Percentiles rank a stretch among this genome's conserved stretches.
Evolutionary conservation across 2,888 invertebrate genomes (phyloP).

Genomic region (Gandaritis pyraliata): DNA sequence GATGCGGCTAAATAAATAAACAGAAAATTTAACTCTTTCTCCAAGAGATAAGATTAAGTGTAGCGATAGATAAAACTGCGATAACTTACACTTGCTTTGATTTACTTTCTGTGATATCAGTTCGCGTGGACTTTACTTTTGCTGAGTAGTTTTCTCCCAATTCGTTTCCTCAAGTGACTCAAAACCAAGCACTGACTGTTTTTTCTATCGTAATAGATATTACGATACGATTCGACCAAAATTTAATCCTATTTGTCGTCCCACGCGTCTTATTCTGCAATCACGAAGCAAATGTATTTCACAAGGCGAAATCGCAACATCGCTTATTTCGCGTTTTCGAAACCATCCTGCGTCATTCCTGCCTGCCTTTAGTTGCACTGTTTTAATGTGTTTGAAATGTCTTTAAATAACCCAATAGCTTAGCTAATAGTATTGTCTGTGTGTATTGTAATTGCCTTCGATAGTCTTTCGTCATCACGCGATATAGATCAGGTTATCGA

Average conservation of each 20-base stretch:
- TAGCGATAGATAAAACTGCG: conserved; percentile 55
- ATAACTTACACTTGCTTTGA: conserved; percentile 22
- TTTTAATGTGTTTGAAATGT: conserved; percentile 32
- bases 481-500: conserved; percentile 27
- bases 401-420: conserved; percentile 28
- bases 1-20: conserved; percentile 66
- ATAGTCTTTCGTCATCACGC: conserved; percentile 30
- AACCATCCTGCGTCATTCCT: conserved; percentile 80
- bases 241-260: conserved; percentile 79
- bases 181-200: not conserved
- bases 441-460: conserved; percentile 26
- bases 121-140: not conserved
- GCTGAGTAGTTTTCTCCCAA: not conserved
- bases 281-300: conserved; percentile 75
- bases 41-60: conserved; percentile 70
- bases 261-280: conserved; percentile 77
- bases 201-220: conserved; percentile 50
- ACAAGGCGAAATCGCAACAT: conserved; percentile 81
- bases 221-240: conserved; percentile 59
- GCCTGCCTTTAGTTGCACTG: conserved; percentile 45
- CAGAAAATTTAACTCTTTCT: conserved; percentile 63
- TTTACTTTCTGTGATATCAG: conserved; percentile 2
- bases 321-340: conserved; percentile 83
- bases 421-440: conserved; percentile 21
- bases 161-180: conserved; percentile 6